Evolutionary conservation across 2,113 vertebrate species (phyloP).

Genomic region (Zingel zingel): DNA sequence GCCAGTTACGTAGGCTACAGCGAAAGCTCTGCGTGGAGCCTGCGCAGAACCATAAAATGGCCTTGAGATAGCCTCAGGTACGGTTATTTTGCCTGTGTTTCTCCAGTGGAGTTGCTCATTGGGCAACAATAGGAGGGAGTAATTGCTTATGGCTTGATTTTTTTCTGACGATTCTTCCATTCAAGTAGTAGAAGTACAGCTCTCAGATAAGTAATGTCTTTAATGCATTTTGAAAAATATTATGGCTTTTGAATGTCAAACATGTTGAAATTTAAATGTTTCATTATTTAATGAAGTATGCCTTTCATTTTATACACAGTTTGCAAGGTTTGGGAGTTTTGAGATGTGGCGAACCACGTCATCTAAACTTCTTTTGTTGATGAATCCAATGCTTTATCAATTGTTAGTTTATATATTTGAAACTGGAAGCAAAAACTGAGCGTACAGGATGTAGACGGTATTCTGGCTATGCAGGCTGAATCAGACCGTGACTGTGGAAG

Average conservation of each 20-base stretch:
- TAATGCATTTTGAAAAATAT: not conserved
- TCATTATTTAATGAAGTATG: not conserved
- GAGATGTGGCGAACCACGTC: not conserved
- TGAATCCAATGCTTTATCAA: not conserved
- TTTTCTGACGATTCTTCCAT: not conserved
- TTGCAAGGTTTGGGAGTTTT: not conserved
- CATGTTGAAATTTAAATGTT: not conserved
- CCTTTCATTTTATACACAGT: not conserved
- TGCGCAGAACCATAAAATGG: no score
- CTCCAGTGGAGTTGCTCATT: slow-evolving; percentile 1
- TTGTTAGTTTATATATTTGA: not conserved
- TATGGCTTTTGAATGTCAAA: not conserved
- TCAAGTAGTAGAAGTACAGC: not conserved
- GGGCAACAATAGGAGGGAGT: not conserved
- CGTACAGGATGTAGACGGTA: not conserved
- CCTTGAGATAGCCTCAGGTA: not conserved
- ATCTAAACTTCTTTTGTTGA: not conserved
- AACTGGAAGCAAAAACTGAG: not conserved
- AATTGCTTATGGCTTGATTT: slow-evolving; percentile 3
- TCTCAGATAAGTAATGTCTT: not conserved
- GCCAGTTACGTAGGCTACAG: no score
- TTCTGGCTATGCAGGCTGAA: not conserved
- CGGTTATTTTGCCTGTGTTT: slow-evolving; percentile 5
- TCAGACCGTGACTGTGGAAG: not conserved
- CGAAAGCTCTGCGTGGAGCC: no score